Base-by-base conservation (phyloP, 1,140 invertebrate species). In the Hypothenemus hampei region DNA sequence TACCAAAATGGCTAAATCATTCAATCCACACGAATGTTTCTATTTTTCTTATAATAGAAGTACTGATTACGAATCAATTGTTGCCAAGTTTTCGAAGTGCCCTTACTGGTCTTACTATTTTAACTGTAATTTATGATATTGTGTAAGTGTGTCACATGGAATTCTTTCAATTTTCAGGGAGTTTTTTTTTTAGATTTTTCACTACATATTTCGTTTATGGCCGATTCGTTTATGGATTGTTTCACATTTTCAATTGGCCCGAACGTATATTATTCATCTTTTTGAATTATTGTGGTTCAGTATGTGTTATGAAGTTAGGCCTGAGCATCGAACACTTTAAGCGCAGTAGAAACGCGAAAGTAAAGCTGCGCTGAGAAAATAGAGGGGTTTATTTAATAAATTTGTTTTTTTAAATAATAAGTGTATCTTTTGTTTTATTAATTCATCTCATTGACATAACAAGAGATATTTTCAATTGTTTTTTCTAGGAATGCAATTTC, bases 1-100 rank as follows among this genome's bases (percentile, higher is more conserved):
- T 84, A 47, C 83, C 84, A 22, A 64, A 69, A 53, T 85, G 83
- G 82, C 71, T 86, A 52, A 88, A 88, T 67, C 84, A 86, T 67
- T 77, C 79, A 18, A 76, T 85, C 54, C 79, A 82, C 65, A 81
- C 78, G 1, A 75, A 71, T 58, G 73, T 78, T 46, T 54, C 72
- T 4, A 65, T 75, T 1, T 68, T 77, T 52, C 60, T 73, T 0
- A 43, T 72, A 4, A 51, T 75, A n/a, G 78, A 78, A 65, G 72
- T 75, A 1, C 40, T 72, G 3, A 65, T 74, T 3, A 70, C 33
- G 7, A 48, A 50, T 31, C 58, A 59, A 20, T 40, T 43, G 13
- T 15, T 59, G 16, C 58, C 58, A 3, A 56, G 8, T 11, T 55
- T 50, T 15, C 49, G 50, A 53, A 40, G 43, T 20, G 51, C 58